These are phyloP conservation scores for Tenthredo amoena DNA, from an alignment of 2,888 invertebrate genomes.

Conservation along the genomic window DNA sequence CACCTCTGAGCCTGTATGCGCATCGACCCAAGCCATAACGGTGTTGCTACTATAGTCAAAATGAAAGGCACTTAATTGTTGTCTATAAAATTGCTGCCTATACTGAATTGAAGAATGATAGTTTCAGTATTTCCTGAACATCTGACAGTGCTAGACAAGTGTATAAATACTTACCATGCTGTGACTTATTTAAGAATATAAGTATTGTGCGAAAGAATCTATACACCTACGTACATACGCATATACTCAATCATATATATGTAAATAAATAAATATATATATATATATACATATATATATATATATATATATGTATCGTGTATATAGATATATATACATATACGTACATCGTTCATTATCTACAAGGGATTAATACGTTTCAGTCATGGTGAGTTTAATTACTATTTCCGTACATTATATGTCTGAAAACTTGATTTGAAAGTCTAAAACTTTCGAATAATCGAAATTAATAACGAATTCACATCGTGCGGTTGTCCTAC, in stretches of 20 bases:
- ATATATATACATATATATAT: not conserved
- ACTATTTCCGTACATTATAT: not conserved
- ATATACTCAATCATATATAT: not conserved
- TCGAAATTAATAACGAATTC: not conserved
- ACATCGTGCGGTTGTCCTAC: not conserved
- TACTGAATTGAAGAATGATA: conserved; percentile 75
- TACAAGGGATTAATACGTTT: conserved; percentile 34
- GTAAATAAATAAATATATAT: not conserved
- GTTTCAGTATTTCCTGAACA: conserved; percentile 78
- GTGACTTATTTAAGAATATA: conserved; percentile 60
- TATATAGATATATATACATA: not conserved
- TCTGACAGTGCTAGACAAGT: conserved; percentile 77
- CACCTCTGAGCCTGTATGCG: conserved; percentile 54
- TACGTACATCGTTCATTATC: not conserved
- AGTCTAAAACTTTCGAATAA: not conserved
- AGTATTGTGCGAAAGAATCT: not conserved
- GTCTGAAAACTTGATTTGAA: not conserved
- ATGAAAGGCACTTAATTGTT: conserved; percentile 77
- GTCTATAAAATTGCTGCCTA: conserved; percentile 70
- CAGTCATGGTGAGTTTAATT: conserved; percentile 22
- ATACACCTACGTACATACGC: not conserved
- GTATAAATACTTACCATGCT: conserved; percentile 65
- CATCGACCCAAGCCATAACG: conserved; percentile 64
- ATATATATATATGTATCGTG: not conserved
- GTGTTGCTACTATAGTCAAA: conserved; percentile 75